Conservation (phyloP, 1,140 invertebrate genomes). For the Drosophila elegans region DNA sequence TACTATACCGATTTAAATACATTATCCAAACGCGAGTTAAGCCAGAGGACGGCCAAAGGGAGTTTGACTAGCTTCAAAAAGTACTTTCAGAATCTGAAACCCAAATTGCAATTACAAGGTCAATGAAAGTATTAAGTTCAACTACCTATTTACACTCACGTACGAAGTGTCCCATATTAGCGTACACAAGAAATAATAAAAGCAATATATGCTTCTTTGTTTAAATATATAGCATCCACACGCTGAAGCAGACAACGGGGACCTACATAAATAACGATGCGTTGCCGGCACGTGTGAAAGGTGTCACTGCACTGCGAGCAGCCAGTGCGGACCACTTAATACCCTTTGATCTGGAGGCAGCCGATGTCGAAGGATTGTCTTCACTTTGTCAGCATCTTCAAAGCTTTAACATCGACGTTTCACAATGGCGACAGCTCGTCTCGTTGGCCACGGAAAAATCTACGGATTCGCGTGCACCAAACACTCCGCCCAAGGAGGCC, state of each 20-base stretch:
- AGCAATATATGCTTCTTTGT: conserved; percentile 7
- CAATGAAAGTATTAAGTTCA: too few species aligned
- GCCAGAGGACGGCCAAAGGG: too few species aligned
- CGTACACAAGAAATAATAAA: not conserved
- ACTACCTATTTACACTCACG: too few species aligned
- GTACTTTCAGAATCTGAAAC: too few species aligned
- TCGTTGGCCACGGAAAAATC: conserved; percentile 5
- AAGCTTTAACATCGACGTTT: not conserved
- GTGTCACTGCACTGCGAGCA: conserved; percentile 32
- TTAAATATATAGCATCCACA: conserved; percentile 44
- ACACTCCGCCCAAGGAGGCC: conserved; percentile 10
- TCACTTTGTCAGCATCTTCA: conserved; percentile 22
- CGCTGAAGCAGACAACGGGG: conserved; percentile 50
- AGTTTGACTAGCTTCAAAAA: too few species aligned
- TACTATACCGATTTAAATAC: too few species aligned
- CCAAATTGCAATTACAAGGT: too few species aligned
- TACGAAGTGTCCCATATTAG: not conserved
- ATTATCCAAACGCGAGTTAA: too few species aligned
- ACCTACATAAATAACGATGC: conserved; percentile 50
- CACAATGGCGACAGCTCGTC: conserved; percentile 49
- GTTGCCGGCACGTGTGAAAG: conserved; percentile 52
- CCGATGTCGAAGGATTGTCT: conserved; percentile 13
- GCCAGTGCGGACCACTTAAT: conserved; percentile 23
- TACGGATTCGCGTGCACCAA: not conserved
- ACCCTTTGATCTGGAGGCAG: conserved; percentile 37